These are phyloP conservation scores for Antheraea mylitta DNA, from an alignment of 1,140 invertebrate species.

Conservation along the genomic window DNA sequence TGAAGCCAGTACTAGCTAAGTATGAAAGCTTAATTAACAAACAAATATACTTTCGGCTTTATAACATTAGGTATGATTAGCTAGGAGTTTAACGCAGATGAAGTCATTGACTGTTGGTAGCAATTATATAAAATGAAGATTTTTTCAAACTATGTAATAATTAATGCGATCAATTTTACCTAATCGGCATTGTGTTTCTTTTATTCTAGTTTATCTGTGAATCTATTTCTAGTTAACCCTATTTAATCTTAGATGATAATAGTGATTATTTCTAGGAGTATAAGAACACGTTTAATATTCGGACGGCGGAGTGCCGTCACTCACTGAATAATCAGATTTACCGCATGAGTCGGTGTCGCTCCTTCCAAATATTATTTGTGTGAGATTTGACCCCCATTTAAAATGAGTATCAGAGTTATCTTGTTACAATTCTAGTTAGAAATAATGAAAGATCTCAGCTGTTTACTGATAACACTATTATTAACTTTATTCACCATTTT, in stretches of 20 bases:
- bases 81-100: too few relatives aligned
- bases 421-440: neutral
- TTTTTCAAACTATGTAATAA: too few relatives aligned
- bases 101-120: too few relatives aligned
- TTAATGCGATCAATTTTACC: neutral
- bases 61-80: too few relatives aligned
- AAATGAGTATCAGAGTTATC: neutral
- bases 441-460: neutral
- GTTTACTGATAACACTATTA: neutral
- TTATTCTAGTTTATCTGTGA: neutral
- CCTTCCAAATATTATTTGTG: constrained; percentile 27
- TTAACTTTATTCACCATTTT: too few relatives aligned
- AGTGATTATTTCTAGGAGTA: constrained; percentile 38
- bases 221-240: neutral
- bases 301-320: constrained; percentile 29
- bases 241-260: constrained; percentile 25
- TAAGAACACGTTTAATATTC: constrained; percentile 40
- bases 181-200: neutral
- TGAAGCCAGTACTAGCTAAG: too few relatives aligned
- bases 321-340: constrained; percentile 44
- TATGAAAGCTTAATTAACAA: too few relatives aligned
- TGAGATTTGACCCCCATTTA: constrained; percentile 4
- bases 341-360: constrained; percentile 27
- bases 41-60: too few relatives aligned
- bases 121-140: too few relatives aligned